Evolutionary conservation across 2,113 vertebrate genomes (phyloP).

Genomic region (Rhinoderma darwinii): DNA sequence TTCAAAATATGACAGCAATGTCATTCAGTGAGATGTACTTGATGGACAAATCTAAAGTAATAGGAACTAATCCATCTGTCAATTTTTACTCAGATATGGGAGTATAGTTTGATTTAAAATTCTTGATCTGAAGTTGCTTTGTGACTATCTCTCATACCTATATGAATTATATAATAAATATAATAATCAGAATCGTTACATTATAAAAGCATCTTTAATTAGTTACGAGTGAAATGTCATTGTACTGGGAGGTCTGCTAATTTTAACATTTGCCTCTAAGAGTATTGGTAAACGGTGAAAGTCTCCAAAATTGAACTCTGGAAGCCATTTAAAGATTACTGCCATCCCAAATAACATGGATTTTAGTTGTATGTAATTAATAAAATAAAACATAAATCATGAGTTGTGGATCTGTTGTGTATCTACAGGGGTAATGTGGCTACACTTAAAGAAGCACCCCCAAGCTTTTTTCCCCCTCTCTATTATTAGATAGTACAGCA

Average conservation of each 20-base stretch:
- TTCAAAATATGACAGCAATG: slow-evolving; percentile 22
- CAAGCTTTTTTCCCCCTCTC: no score
- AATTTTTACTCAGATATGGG: not conserved
- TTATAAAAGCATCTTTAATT: not conserved
- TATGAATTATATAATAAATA: not conserved
- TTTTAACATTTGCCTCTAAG: not conserved
- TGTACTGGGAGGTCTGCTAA: slow-evolving; percentile 3
- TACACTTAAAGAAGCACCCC: no score
- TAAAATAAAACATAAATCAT: no score
- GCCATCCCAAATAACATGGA: no score
- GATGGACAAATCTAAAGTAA: slow-evolving; percentile 7
- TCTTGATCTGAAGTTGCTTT: not conserved
- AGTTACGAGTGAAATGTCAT: slow-evolving; percentile 12
- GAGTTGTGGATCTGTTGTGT: no score
- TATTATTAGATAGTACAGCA: no score
- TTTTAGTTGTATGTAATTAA: no score
- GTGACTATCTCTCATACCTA: not conserved
- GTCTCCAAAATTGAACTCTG: no score
- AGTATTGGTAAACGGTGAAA: not conserved
- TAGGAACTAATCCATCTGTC: not conserved
- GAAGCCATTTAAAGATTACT: no score
- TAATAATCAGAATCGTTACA: not conserved
- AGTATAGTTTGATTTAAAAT: not conserved
- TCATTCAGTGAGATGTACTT: not conserved
- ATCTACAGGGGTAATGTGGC: no score